A percentile compares a stretch with the other conserved stretches of the same genome.
These are phyloP conservation scores for Drosophila kanekoi DNA, from an alignment of 2,888 invertebrate genomes.

Conservation along the genomic window DNA sequence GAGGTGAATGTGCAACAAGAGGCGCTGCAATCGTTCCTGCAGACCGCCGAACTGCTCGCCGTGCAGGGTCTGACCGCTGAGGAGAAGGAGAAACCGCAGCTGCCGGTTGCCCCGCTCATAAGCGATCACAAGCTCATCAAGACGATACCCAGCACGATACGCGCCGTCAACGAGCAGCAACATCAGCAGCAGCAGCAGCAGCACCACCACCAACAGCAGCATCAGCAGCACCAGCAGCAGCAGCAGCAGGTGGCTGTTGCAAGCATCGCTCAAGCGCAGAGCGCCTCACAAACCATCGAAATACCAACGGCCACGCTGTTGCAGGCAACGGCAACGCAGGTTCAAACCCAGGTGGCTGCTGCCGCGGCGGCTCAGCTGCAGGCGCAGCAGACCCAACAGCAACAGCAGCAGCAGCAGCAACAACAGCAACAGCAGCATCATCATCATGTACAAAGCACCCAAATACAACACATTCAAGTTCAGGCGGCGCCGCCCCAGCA, in stretches of 20 bases:
- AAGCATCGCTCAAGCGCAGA: slow-evolving; percentile 71
- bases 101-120: slow-evolving; percentile 77
- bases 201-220: slow-evolving; percentile 56
- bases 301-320: slow-evolving; percentile 81
- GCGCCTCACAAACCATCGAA: slow-evolving; percentile 82
- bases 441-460: slow-evolving; percentile 82
- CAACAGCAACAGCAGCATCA: slow-evolving; percentile 61
- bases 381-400: slow-evolving; percentile 61
- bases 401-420: slow-evolving; percentile 58
- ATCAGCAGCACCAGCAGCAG: slow-evolving; percentile 61
- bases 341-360: slow-evolving; percentile 69
- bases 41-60: slow-evolving; percentile 91
- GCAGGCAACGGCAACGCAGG: slow-evolving; percentile 74
- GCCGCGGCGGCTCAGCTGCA: slow-evolving; percentile 63
- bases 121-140: slow-evolving; percentile 84
- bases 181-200: slow-evolving; percentile 55
- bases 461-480: slow-evolving; percentile 82
- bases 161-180: slow-evolving; percentile 81
- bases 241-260: slow-evolving; percentile 63
- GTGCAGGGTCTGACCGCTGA: slow-evolving; percentile 90
- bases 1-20: slow-evolving; percentile 93
- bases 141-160: slow-evolving; percentile 84
- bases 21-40: slow-evolving; percentile 91
- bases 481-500: slow-evolving; percentile 73
- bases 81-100: slow-evolving; percentile 84